phyloP scores from a whole-genome alignment of 2,113 vertebrate genomes.

The Mirza zaza region DNA sequence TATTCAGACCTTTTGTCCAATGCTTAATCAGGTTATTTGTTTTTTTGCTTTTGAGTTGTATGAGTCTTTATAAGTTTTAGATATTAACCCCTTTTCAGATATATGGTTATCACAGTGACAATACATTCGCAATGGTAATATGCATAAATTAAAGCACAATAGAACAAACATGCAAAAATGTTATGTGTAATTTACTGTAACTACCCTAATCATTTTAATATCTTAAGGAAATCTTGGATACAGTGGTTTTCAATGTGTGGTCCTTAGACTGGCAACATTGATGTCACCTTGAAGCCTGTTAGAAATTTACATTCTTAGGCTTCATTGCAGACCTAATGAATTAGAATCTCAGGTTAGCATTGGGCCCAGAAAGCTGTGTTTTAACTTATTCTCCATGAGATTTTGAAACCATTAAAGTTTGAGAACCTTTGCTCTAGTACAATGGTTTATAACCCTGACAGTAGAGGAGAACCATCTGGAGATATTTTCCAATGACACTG shows the following conservation, averaged over 20 bases:
- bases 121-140: background rate
- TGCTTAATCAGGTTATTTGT: no score
- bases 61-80: no score
- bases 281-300: background rate
- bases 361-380: background rate
- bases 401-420: background rate
- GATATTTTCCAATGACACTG: background rate
- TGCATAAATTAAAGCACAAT: background rate
- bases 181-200: background rate
- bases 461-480: background rate
- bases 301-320: background rate
- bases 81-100: no score
- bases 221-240: background rate
- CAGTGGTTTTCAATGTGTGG: background rate
- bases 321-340: background rate
- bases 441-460: background rate
- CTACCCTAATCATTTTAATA: background rate
- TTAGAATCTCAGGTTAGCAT: background rate
- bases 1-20: no score
- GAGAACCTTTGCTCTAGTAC: background rate
- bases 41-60: no score
- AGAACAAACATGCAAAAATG: background rate
- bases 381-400: background rate
- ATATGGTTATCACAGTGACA: no score
- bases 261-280: background rate